phyloP scores from a whole-genome alignment of 2,888 invertebrate genomes.

The Hylaea fasciaria region DNA sequence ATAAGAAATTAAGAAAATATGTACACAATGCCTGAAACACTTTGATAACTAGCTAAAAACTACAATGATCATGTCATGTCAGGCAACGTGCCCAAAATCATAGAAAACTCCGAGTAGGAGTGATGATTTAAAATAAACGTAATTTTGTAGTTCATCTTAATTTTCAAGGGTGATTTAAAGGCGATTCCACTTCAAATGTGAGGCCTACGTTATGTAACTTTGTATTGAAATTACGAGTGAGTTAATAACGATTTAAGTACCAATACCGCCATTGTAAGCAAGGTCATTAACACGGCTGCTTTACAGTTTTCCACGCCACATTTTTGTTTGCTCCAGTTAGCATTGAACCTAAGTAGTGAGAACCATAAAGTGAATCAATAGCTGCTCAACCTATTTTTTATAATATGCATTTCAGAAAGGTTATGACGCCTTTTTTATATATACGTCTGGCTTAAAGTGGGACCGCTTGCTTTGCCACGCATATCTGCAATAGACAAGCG shows the following conservation, averaged over 20 bases:
- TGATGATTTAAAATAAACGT: too few species aligned
- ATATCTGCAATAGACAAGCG: neutral
- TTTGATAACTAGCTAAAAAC: too few species aligned
- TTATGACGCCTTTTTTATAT: constrained; percentile 13
- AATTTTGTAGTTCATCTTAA: too few species aligned
- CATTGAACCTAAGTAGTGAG: constrained; percentile 21
- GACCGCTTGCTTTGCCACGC: constrained; percentile 1
- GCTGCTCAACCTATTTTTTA: neutral
- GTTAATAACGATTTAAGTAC: constrained; percentile 19
- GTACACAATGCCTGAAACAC: too few species aligned
- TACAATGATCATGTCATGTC: too few species aligned
- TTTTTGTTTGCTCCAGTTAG: constrained; percentile 14
- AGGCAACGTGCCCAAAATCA: too few species aligned
- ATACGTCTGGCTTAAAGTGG: constrained; percentile 14
- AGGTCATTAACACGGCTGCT: constrained; percentile 31
- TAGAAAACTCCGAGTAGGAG: too few species aligned
- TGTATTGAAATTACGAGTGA: constrained; percentile 14
- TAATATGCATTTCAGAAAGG: constrained; percentile 14
- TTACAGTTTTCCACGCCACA: constrained; percentile 28
- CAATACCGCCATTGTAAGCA: constrained; percentile 14
- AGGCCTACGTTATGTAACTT: neutral
- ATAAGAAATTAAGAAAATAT: too few species aligned
- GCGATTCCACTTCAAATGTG: too few species aligned
- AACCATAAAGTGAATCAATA: constrained; percentile 9
- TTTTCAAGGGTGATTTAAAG: too few species aligned